Evolutionary conservation across 2,888 invertebrate genomes (phyloP), one percentile per base, ranked within the genome.

Genomic region (Ischnura elegans): DNA sequence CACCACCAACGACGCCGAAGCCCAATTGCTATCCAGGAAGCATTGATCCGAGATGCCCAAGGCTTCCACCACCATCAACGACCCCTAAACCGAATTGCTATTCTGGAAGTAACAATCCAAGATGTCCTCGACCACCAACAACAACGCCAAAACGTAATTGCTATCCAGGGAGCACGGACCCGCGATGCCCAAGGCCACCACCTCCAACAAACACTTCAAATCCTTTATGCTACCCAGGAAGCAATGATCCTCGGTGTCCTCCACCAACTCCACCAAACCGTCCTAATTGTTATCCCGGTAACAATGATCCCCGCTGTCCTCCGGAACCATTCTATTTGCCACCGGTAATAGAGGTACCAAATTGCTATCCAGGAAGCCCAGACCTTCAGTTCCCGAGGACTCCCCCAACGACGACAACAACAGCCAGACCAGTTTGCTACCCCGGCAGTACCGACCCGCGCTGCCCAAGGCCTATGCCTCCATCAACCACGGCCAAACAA

Each of bases 91-190:
- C 76, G 93, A 87, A 95, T 0, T 96, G 96, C 94, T 95, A 95
- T 87, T 95, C 95, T 4, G 96, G 96, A 43, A 95, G 95, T 2
- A 95, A 94, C 0, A 96, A 96, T 93, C 95, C 95, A 0, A 94
- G 95, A 36, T 95, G 95, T 87, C 95, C 95, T 29, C 66, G 13
- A 10, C 76, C 76, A 36, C 66, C 94, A 0, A 85, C 94, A 0
- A 51, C 87, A 0, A 87, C 95, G 1, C 87, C 95, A 25, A 29
- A 95, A 61, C 95, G 6, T 84, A 94, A 4, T 4, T 96, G 96
- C 93, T 96, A 95, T 94, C 96, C 96, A 0, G 96, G 96, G 0
- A 87, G 51, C 19, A 51, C 19, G 3, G 36, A 36, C 1, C 87
- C 87, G 0, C 51, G 42, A 21, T 87, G 87, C 19, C 87, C 29